Conservation (phyloP, 2,797 vertebrate genomes). For the Sardinella longiceps region DNA sequence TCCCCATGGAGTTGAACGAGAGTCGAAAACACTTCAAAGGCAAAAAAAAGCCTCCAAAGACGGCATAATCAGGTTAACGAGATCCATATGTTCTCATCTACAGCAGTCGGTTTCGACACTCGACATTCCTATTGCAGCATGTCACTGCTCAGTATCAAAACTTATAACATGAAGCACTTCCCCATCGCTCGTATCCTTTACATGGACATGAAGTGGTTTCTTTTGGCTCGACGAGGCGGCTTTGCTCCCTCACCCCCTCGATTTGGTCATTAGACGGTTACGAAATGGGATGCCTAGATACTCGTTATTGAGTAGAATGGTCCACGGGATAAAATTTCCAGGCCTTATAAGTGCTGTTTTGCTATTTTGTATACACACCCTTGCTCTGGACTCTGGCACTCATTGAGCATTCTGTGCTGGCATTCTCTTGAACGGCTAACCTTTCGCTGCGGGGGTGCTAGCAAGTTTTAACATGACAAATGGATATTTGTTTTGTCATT, state of each 20-base stretch:
- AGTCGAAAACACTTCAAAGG: constrained; percentile 38
- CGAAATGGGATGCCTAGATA: constrained; percentile 53
- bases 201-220: constrained; percentile 58
- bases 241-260: constrained; percentile 30
- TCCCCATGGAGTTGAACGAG: background rate
- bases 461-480: constrained; percentile 21
- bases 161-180: constrained; percentile 26
- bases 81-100: constrained; percentile 46
- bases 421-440: constrained; percentile 23
- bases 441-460: background rate
- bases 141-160: constrained; percentile 58
- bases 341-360: constrained; percentile 74
- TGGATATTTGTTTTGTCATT: constrained; percentile 14
- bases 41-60: constrained; percentile 39
- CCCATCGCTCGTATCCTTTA: constrained; percentile 45
- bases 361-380: constrained; percentile 56
- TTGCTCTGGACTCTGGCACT: constrained; percentile 26
- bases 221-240: constrained; percentile 50
- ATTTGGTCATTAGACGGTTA: constrained; percentile 53
- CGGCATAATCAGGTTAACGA: constrained; percentile 48
- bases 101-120: constrained; percentile 44
- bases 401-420: background rate
- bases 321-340: constrained; percentile 66
- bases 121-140: constrained; percentile 54
- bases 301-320: constrained; percentile 58